Evolutionary conservation across 2,113 vertebrate species (phyloP).

Genomic region (Perca flavescens): DNA sequence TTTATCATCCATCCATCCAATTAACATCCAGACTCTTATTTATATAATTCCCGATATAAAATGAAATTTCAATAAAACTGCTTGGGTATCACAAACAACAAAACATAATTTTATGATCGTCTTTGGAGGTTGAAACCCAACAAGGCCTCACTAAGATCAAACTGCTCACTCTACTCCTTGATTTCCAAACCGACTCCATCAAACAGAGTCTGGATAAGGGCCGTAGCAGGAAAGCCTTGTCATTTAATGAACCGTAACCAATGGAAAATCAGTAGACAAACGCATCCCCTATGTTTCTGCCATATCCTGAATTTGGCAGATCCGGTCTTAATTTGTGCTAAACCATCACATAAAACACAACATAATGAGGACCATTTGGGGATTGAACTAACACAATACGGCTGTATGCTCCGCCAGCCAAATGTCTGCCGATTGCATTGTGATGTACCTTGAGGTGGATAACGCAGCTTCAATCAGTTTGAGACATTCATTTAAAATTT

Average conservation of each 20-base stretch:
- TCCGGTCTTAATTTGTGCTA: conserved; percentile 65
- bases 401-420: conserved; percentile 38
- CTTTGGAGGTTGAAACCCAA: conserved; percentile 30
- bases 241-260: conserved; percentile 61
- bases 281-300: conserved; percentile 43
- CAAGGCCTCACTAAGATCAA: conserved; percentile 44
- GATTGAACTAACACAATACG: conserved; percentile 66
- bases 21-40: conserved; percentile 1
- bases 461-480: conserved; percentile 24
- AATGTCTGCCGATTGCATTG: conserved; percentile 38
- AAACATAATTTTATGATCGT: conserved; percentile 31
- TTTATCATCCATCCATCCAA: neutral
- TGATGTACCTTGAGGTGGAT: conserved; percentile 57
- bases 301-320: conserved; percentile 64
- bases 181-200: conserved; percentile 30
- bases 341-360: conserved; percentile 66
- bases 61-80: conserved; percentile 3
- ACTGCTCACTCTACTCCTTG: conserved; percentile 15
- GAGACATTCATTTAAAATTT: conserved; percentile 33
- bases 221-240: conserved; percentile 39
- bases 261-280: conserved; percentile 65
- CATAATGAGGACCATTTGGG: conserved; percentile 74
- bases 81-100: conserved; percentile 10
- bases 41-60: neutral
- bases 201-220: conserved; percentile 39